A percentile compares a stretch with the other conserved stretches of the same genome.
Conservation (phyloP, 2,888 invertebrate species). For the Eupithecia abbreviata region DNA sequence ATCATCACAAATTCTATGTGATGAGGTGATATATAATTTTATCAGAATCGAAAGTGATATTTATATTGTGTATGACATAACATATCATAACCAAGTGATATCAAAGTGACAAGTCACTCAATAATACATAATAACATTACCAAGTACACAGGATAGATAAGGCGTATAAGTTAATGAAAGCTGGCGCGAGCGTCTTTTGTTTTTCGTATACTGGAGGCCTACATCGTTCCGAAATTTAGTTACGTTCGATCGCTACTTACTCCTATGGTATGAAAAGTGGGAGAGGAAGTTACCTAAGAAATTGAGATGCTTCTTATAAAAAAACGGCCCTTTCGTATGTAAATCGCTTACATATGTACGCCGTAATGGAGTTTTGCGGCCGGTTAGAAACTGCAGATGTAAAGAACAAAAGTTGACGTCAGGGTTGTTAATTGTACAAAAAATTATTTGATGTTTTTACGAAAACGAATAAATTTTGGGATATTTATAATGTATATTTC, state of each 20-base stretch:
- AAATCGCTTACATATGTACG: no score
- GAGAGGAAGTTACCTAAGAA: no score
- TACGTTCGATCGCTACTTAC: neutral
- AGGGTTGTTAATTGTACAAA: no score
- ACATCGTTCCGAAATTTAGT: neutral
- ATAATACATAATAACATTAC: neutral
- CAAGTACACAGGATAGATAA: neutral
- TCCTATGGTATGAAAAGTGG: neutral
- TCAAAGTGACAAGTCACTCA: conserved; percentile 1
- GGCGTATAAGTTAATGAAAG: neutral
- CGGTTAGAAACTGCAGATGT: no score
- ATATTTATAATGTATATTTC: no score
- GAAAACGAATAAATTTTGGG: no score
- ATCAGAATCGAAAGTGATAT: conserved; percentile 5
- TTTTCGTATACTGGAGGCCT: neutral
- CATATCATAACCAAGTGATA: neutral
- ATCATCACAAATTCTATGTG: neutral
- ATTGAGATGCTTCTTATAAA: no score
- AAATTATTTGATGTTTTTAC: no score
- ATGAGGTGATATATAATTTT: neutral
- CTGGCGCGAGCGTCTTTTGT: neutral
- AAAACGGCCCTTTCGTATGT: no score
- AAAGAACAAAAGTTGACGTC: neutral
- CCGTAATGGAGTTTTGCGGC: no score
- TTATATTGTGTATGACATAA: neutral